Base-by-base conservation (phyloP, 2,113 vertebrate species). In the Xiphorhynchus elegans region DNA sequence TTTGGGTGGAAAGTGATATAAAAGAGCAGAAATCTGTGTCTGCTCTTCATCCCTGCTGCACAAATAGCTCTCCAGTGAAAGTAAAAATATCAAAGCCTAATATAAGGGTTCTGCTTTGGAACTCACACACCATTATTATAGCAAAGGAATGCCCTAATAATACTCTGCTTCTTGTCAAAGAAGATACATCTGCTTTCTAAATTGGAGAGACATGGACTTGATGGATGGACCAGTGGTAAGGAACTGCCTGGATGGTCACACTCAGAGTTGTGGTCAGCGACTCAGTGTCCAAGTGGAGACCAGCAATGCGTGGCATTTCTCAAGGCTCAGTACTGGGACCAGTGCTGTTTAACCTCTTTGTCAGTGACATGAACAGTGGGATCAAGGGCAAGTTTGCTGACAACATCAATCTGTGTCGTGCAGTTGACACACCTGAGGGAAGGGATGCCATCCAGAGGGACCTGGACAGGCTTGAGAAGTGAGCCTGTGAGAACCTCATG, bases 41-140 rank as follows among this genome's bases (percentile, higher is more conserved):
- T 84, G 44, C 40, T 89, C 53, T 95, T 84, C 87, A 26, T 69
- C 66, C 37, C 50, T 67, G 40, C 58, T 86, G 70, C 83, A 83
- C 79, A 77, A 66, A 46, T n/a, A 77, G 49, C 55, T 88, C 62
- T 55, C 13, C 72, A 85, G 39, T 63, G 77, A 83, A 77, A 91
- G 75, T 74, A 44, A 77, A 93, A 85, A 39, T 80, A 90, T 94
- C 75, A 81, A 86, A 96, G 70, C 40, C 52, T 87, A 35, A 35
- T 42, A 46, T 5, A 53, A 31, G 18, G 25, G 16, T 33, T 78
- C 53, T 76, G 58, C 52, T 75, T 87, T 76, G 74, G 67, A 70
- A 37, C 59, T 63, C 2, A 3, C 46, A 74, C 69, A 58, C 46
- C 33, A 10, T 58, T 79, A 18, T 66, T 79, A 42, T 8, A 46